Conservation (phyloP, 2,888 invertebrate species). For the Cordilura impudica region DNA sequence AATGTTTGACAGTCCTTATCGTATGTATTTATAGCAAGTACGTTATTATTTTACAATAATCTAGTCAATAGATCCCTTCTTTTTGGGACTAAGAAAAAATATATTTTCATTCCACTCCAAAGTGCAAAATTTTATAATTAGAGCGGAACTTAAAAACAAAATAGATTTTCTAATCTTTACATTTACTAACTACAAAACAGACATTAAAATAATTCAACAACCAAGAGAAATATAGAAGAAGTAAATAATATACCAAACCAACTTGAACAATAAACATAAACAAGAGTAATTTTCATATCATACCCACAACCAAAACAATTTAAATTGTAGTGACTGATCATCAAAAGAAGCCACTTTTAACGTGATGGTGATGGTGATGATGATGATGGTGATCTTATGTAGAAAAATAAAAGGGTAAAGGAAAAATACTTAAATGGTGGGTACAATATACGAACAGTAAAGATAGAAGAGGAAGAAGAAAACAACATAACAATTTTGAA, state of each 20-base stretch:
- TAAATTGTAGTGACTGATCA: constrained; percentile 61
- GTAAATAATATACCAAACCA: constrained; percentile 42
- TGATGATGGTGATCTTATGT: constrained; percentile 38
- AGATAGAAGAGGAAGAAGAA: constrained; percentile 4
- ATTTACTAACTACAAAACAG: constrained; percentile 6
- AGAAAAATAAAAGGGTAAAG: constrained; percentile 43
- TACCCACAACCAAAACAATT: constrained; percentile 52
- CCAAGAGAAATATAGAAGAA: neutral
- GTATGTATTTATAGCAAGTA: too few relatives aligned
- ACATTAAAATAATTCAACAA: constrained; percentile 11
- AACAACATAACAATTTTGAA: constrained; percentile 71
- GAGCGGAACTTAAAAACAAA: too few relatives aligned
- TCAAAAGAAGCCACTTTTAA: constrained; percentile 53
- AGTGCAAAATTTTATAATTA: too few relatives aligned
- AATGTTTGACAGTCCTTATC: too few relatives aligned
- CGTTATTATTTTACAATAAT: too few relatives aligned
- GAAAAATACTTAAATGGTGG: constrained; percentile 49
- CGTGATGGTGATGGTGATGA: neutral
- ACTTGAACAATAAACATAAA: constrained; percentile 46
- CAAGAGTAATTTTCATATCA: constrained; percentile 60
- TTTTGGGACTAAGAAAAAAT: too few relatives aligned
- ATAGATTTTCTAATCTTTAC: too few relatives aligned
- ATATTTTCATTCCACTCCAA: too few relatives aligned
- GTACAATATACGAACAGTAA: constrained; percentile 27
- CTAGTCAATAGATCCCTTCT: too few relatives aligned